These are phyloP conservation scores for Pollenia angustigena DNA, from an alignment of 2,888 invertebrate species.

Conservation along the genomic window DNA sequence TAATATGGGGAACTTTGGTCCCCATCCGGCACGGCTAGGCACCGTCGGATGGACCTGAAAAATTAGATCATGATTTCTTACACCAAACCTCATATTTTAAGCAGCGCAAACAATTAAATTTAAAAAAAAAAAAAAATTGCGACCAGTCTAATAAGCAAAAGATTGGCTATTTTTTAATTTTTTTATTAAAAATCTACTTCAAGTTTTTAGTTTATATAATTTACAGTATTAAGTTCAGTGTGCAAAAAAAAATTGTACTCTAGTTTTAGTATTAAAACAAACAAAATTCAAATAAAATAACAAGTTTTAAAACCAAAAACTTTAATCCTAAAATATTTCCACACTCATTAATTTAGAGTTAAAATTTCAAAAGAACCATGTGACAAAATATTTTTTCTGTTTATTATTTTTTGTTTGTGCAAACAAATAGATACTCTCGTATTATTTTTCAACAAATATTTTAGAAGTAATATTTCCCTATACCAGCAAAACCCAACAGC, in stretches of 20 bases:
- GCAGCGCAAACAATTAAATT: no score
- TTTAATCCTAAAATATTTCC: constrained; percentile 59
- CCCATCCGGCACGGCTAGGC: no score
- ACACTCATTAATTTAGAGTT: constrained; percentile 60
- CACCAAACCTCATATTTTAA: no score
- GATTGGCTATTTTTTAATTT: no score
- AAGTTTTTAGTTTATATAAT: no score
- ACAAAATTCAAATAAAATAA: constrained; percentile 32
- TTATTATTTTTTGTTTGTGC: constrained; percentile 54
- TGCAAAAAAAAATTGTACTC: not conserved
- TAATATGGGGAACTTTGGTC: no score
- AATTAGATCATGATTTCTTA: no score
- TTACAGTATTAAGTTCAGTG: no score
- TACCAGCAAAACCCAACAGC: not conserved
- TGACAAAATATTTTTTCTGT: constrained; percentile 58
- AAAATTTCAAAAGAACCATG: constrained; percentile 44
- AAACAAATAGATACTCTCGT: constrained; percentile 18
- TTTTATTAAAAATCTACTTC: no score
- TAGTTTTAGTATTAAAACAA: not conserved
- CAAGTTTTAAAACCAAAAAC: constrained; percentile 23
- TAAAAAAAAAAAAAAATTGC: no score
- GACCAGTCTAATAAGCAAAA: no score
- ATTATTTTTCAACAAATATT: constrained; percentile 27
- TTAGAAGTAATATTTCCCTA: constrained; percentile 31
- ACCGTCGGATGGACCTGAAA: no score